A percentile compares a stretch with the other conserved stretches of the same genome.
phyloP scores from a whole-genome alignment of 2,888 invertebrate species.

The Prosapia bicincta region DNA sequence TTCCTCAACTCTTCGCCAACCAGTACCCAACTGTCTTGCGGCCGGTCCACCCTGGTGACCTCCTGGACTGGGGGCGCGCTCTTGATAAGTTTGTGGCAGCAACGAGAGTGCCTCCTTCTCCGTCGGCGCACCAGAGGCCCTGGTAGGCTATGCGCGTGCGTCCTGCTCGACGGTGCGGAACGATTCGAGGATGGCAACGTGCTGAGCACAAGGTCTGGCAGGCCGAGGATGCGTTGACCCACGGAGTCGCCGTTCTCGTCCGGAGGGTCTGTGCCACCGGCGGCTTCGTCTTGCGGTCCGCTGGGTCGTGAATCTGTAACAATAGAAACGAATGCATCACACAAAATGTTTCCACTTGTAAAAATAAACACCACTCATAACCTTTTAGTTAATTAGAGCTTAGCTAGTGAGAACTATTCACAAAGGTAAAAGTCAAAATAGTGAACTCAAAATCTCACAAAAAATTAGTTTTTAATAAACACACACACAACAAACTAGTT shows the following conservation, averaged over 20 bases:
- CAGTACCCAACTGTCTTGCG: constrained; percentile 27
- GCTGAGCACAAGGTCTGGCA: background rate
- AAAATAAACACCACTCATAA: too few relatives aligned
- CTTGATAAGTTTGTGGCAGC: background rate
- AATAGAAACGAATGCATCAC: too few relatives aligned
- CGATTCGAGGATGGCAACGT: background rate
- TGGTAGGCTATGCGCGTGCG: background rate
- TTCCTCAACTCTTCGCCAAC: constrained; percentile 38
- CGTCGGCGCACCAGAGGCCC: background rate
- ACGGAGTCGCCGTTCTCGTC: background rate
- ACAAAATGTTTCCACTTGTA: too few relatives aligned
- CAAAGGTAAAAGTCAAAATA: too few relatives aligned
- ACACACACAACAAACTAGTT: too few relatives aligned
- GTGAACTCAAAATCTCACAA: too few relatives aligned
- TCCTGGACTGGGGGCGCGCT: background rate
- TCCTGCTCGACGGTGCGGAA: background rate
- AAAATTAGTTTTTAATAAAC: too few relatives aligned
- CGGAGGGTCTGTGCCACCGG: background rate
- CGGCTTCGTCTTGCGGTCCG: background rate
- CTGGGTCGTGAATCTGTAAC: background rate
- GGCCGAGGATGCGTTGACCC: background rate
- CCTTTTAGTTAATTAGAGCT: too few relatives aligned
- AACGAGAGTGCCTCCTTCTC: background rate
- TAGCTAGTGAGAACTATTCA: too few relatives aligned
- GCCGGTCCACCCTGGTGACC: background rate